Evolutionary conservation across 2,797 vertebrate genomes (phyloP).

Genomic region (Tenualosa ilisha): DNA sequence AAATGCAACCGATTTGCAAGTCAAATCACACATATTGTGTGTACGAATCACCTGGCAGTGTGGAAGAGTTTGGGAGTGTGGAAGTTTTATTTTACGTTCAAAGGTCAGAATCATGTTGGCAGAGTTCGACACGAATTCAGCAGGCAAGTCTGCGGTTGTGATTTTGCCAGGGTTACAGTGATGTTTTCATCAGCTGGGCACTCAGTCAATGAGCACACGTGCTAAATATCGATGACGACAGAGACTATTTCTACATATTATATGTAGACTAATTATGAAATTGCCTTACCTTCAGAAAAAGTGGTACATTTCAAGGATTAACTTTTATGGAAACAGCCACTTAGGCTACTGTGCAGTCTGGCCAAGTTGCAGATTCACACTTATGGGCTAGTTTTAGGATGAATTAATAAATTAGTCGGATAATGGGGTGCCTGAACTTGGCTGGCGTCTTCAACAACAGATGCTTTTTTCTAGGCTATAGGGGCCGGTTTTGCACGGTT

Average conservation of each 20-base stretch:
- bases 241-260: background rate
- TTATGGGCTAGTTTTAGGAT: conserved; percentile 1
- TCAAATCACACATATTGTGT: background rate
- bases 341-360: background rate
- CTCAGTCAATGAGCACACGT: background rate
- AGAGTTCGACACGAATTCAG: background rate
- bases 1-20: background rate
- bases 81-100: background rate
- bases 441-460: conserved; percentile 34
- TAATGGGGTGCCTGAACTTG: conserved; percentile 29
- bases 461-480: conserved; percentile 24
- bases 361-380: background rate
- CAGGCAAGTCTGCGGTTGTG: background rate
- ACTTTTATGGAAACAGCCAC: background rate
- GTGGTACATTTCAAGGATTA: background rate
- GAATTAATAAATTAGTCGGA: conserved; percentile 29
- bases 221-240: background rate
- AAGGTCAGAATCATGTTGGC: background rate
- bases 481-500: conserved; percentile 5
- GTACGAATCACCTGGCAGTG: background rate
- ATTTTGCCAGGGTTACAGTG: background rate
- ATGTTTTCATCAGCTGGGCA: conserved; percentile 15
- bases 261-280: background rate
- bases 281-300: background rate
- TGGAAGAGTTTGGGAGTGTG: background rate